Conservation (phyloP, 2,888 invertebrate genomes). For the Tortrix viridana region DNA sequence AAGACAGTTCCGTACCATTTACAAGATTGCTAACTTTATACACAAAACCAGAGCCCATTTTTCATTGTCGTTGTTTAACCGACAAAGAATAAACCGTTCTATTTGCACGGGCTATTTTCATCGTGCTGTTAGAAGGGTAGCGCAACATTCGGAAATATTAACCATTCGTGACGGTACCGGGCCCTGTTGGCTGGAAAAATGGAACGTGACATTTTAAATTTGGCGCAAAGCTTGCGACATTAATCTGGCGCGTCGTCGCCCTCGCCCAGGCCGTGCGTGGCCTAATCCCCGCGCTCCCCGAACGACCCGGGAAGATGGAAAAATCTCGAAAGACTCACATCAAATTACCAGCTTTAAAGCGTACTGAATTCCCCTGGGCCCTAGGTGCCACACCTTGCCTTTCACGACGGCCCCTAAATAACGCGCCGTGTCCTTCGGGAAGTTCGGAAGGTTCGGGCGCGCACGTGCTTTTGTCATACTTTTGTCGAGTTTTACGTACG, state of each 20-base stretch:
- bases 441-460: slow-evolving; percentile 74
- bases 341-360: slow-evolving; percentile 83
- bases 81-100: slow-evolving; percentile 13
- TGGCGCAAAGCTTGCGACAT: slow-evolving; percentile 79
- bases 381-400: slow-evolving; percentile 79
- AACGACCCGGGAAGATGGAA: slow-evolving; percentile 79
- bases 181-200: slow-evolving; percentile 76
- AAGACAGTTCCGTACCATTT: slow-evolving; percentile 48
- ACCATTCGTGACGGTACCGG: slow-evolving; percentile 64
- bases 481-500: slow-evolving; percentile 76
- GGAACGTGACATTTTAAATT: slow-evolving; percentile 82
- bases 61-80: slow-evolving; percentile 18
- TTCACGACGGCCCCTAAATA: slow-evolving; percentile 78
- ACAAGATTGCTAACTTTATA: slow-evolving; percentile 47
- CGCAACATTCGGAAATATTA: slow-evolving; percentile 64
- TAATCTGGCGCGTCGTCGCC: slow-evolving; percentile 80
- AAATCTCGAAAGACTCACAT: slow-evolving; percentile 82
- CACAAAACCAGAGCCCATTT: slow-evolving; percentile 40
- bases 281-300: slow-evolving; percentile 77
- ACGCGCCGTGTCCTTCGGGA: slow-evolving; percentile 78
- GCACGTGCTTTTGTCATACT: slow-evolving; percentile 82
- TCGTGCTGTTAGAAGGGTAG: slow-evolving; percentile 46
- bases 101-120: slow-evolving; percentile 24
- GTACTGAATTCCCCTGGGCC: slow-evolving; percentile 75
- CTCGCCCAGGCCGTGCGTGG: slow-evolving; percentile 73